Base-by-base conservation (phyloP, 1,140 invertebrate species). In the Charaxes varanes region DNA sequence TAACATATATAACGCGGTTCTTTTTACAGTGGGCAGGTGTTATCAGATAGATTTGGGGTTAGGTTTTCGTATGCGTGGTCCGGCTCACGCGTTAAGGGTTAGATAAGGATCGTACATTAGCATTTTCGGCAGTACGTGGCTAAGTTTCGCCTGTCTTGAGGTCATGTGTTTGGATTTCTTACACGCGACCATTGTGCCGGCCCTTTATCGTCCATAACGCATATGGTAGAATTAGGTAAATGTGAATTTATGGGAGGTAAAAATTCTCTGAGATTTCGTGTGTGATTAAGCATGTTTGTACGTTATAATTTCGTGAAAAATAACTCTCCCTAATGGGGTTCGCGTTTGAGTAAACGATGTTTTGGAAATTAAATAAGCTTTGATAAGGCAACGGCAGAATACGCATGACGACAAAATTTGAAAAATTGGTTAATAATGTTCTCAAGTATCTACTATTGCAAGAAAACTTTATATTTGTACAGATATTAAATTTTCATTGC, bases 31-130 rank as follows among this genome's bases (percentile, higher is more conserved):
- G 66, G 70, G 37, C 10, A 32, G 18, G 59, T 46, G 59, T 76
- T 68, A 82, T 82, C 77, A 64, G 77, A 77, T 77, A 71, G 53
- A 53, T 70, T 65, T 64, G 67, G 72, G 66, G 72, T 72, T 74
- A 78, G 59, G 64, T 72, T 76, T 72, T 68, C 60, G 58, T 74
- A 74, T 73, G 76, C 76, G 70, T 74, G 72, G 68, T 63, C 60
- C 41, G 61, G 57, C 54, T 68, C 59, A 73, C 73, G 71, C 73
- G 70, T 74, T 72, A 66, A 60, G 53, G 45, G 44, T 30, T 28
- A 44, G 71, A 76, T 76, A 56, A 62, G 11, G 42, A 79, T 79
- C 74, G 31, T 49, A 54, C 58, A 79, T 79, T 76, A 79, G 71
- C 74, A 79, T 79, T 79, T 77, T 53, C 54, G 62, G 61, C 58